Evolutionary conservation across 2,888 invertebrate genomes (phyloP).

Genomic region (Amiota communis): DNA sequence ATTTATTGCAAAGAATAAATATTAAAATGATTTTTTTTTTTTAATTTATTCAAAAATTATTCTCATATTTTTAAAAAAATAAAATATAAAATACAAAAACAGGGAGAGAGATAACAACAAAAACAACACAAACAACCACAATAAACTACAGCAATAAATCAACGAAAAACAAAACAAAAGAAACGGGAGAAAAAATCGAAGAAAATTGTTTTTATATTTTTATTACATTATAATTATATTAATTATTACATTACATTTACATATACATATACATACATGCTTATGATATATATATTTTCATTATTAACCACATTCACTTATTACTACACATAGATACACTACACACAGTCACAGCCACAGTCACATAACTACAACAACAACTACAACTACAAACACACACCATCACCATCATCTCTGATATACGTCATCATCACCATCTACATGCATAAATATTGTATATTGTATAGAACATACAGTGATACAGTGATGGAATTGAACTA

Average conservation of each 20-base stretch:
- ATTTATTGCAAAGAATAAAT: slow-evolving; percentile 28
- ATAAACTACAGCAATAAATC: neutral
- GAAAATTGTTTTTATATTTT: neutral
- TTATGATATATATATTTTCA: no score
- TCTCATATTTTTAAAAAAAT: neutral
- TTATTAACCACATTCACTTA: no score
- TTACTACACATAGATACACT: no score
- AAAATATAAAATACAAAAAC: neutral
- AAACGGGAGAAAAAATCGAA: neutral
- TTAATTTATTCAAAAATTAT: slow-evolving; percentile 1
- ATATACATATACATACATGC: no score
- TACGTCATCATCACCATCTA: no score
- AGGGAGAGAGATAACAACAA: slow-evolving; percentile 16
- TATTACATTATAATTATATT: slow-evolving; percentile 7
- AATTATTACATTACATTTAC: neutral
- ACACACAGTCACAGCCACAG: neutral
- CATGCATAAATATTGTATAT: no score
- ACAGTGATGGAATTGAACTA: no score
- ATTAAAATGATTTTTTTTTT: no score
- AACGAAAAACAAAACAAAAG: slow-evolving; percentile 26
- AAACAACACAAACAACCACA: neutral
- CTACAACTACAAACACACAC: no score
- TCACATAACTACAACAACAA: no score
- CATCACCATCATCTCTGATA: no score
- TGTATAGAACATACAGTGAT: no score